Conservation (phyloP, 2,113 vertebrate species). For the Neomonachus schauinslandi region DNA sequence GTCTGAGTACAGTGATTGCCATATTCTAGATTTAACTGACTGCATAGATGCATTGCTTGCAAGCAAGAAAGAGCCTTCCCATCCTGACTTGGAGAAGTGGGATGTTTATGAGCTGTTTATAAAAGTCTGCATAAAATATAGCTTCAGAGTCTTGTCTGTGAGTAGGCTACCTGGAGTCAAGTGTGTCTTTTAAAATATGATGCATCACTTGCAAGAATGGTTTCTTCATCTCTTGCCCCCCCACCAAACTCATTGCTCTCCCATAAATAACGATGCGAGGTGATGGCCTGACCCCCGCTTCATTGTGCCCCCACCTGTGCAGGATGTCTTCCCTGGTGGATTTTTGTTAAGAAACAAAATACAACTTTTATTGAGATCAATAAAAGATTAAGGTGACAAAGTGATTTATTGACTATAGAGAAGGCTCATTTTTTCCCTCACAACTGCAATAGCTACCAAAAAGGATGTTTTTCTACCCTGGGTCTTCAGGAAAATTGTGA, state of each 20-base stretch:
- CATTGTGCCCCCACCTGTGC: conserved; percentile 69
- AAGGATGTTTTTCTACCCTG: conserved; percentile 80
- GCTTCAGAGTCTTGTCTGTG: conserved; percentile 66
- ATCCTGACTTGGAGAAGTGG: conserved; percentile 59
- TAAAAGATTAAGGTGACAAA: conserved; percentile 91
- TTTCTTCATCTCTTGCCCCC: conserved; percentile 41
- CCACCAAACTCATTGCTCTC: conserved; percentile 75
- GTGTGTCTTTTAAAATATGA: conserved; percentile 84
- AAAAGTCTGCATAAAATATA: conserved; percentile 79
- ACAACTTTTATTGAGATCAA: conserved; percentile 90
- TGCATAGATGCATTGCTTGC: not conserved
- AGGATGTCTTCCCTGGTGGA: conserved; percentile 84
- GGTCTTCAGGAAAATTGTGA: conserved; percentile 82
- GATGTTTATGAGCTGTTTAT: conserved; percentile 79
- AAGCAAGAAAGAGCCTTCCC: not conserved
- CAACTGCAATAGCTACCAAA: conserved; percentile 67
- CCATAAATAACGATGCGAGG: conserved; percentile 82
- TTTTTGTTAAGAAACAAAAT: conserved; percentile 88
- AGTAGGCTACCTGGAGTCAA: conserved; percentile 82
- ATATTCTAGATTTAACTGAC: conserved; percentile 64
- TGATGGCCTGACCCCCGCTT: conserved; percentile 68
- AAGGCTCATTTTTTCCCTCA: conserved; percentile 81
- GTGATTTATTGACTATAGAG: conserved; percentile 86
- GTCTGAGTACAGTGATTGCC: not conserved
- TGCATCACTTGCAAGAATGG: conserved; percentile 79